Base-by-base conservation (phyloP, 2,113 vertebrate species). In the Salvelinus alpinus region DNA sequence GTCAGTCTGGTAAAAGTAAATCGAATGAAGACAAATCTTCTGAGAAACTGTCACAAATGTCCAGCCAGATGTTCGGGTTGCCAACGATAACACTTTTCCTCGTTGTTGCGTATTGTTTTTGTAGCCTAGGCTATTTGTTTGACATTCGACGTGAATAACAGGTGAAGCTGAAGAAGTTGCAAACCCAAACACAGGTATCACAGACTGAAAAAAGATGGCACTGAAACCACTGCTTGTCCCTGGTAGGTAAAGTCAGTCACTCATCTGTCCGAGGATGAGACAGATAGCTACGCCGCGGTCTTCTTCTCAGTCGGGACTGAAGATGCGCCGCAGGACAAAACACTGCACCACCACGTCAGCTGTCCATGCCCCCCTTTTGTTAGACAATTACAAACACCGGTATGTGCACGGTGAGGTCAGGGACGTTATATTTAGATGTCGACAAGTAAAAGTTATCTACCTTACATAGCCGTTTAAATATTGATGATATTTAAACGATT, bases 321-420 rank as follows among this genome's bases (percentile, higher is more conserved):
- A 86, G 90, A 90, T 91, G 90, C 89, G 79, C 84, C 54, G 9
- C 68, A 1, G 70, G 64, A 73, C 60, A 66, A 29, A 72, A n/a
- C 79, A 1, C 73, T 25, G 62, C 82, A 80, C 68, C 51, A 54
- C 83, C 59, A 87, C 81, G 82, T 89, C 86, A 90, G 86, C 85
- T 86, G 85, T 85, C 85, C 70, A 78, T 71, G 78, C 51, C 51
- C 70, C 72, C 76, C 79, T 73, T 74, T 59, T 68, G 66, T 68
- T 22, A 70, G 44, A 47, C 68, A 22, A 9, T 48, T 29, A 66
- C 64, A 31, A 25, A 70, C 44, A 70, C 25, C 44, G 34, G 44
- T 48, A 70, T 47, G 68, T 48, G n/a, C 22, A 38, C 31, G 29
- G 38, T 44, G 2, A 20, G 54, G 59, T 8, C 4, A 24, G 18